A percentile compares a stretch with the other conserved stretches of the same genome.
These are phyloP conservation scores for Vipera latastei DNA, from an alignment of 2,797 vertebrate species.

Conservation along the genomic window DNA sequence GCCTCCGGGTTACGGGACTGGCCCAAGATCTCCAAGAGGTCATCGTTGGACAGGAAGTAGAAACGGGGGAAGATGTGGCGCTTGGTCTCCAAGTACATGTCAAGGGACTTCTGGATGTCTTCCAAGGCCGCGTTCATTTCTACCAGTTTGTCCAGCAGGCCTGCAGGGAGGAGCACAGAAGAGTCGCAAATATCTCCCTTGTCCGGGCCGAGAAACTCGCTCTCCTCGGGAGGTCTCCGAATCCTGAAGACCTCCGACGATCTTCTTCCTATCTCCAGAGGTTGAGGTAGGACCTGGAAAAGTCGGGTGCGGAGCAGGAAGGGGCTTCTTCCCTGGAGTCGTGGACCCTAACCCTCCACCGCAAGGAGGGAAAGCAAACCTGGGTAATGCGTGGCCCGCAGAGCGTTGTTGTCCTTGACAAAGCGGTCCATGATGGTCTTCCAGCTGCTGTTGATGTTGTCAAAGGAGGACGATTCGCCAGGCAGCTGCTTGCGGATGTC, in stretches of 20 bases:
- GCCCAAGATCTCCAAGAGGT: constrained; percentile 86
- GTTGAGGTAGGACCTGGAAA: neutral
- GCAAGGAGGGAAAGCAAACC: constrained; percentile 64
- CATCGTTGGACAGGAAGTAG: constrained; percentile 90
- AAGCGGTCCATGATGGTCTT: constrained; percentile 79
- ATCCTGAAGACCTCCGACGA: neutral
- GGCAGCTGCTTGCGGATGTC: constrained; percentile 87
- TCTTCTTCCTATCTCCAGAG: neutral
- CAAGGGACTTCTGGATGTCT: constrained; percentile 86
- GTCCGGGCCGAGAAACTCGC: neutral
- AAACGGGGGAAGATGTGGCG: constrained; percentile 87
- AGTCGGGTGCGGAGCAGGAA: neutral
- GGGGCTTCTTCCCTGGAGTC: neutral
- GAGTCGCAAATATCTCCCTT: neutral
- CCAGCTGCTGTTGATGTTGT: constrained; percentile 80
- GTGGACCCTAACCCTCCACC: neutral
- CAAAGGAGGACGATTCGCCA: constrained; percentile 78
- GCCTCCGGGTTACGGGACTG: constrained; percentile 85
- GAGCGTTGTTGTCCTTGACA: constrained; percentile 75
- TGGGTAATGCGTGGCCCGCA: constrained; percentile 79
- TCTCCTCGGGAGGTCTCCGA: neutral
- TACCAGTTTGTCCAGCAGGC: constrained; percentile 76
- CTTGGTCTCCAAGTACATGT: constrained; percentile 88
- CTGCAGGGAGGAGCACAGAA: constrained; percentile 57
- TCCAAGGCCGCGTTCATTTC: constrained; percentile 80